phyloP scores from a whole-genome alignment of 2,113 vertebrate genomes.

The Ciconia boyciana region DNA sequence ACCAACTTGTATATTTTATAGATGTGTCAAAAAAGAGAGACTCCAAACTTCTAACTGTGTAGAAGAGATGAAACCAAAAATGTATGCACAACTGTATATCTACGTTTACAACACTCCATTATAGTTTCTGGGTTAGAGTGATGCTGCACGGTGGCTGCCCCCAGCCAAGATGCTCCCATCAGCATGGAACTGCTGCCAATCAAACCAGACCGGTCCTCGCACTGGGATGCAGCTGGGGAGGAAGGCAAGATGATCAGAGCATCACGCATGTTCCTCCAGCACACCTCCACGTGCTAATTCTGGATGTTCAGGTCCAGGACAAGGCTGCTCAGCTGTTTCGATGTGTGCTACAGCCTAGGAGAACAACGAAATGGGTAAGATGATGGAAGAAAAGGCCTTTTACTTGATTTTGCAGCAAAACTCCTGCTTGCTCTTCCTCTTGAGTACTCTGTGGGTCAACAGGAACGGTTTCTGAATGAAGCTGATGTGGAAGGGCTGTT shows the following conservation, averaged over 20 bases:
- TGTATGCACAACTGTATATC: background rate
- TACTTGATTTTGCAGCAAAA: background rate
- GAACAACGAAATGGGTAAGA: background rate
- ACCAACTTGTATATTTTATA: background rate
- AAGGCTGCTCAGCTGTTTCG: background rate
- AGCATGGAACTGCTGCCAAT: background rate
- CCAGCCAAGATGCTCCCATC: background rate
- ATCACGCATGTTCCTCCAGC: background rate
- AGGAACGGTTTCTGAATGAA: background rate
- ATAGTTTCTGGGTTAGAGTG: too few relatives aligned
- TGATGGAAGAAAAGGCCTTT: background rate
- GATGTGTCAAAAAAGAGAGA: background rate
- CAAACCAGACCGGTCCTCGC: accelerated
- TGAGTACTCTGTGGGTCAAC: accelerated
- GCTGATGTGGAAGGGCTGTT: background rate
- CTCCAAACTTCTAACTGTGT: background rate
- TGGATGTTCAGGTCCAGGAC: background rate
- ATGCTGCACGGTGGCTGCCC: background rate
- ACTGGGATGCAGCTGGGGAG: background rate
- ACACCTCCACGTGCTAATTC: accelerated
- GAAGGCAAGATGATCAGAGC: background rate
- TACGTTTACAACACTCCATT: accelerated
- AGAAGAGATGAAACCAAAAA: background rate
- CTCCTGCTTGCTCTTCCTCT: background rate
- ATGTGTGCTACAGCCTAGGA: background rate